Conservation (phyloP, 2,888 invertebrate genomes). For the Philhelius pedissequus region DNA sequence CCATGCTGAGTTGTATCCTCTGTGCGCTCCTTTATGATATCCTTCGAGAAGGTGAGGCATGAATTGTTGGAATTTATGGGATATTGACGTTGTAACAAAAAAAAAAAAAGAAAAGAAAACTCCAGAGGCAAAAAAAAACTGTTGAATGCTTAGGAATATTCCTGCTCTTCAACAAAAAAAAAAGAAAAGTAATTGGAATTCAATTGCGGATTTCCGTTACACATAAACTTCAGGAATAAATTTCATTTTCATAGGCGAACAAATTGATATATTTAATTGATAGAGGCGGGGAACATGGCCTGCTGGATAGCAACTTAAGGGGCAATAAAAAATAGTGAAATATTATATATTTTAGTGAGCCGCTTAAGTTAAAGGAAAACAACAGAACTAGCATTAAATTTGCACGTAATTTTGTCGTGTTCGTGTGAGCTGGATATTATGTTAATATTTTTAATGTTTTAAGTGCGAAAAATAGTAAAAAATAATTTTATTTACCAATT, state of each 20-base stretch:
- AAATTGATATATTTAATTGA: neutral
- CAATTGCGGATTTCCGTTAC: conserved; percentile 16
- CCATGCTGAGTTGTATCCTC: conserved; percentile 9
- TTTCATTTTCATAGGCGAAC: neutral
- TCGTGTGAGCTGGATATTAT: too few species aligned
- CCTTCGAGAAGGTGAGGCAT: neutral
- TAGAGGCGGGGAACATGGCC: neutral
- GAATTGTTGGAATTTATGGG: conserved; percentile 5
- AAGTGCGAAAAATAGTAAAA: too few species aligned
- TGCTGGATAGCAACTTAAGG: neutral
- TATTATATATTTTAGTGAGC: neutral
- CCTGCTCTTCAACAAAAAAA: neutral
- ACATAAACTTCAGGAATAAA: neutral
- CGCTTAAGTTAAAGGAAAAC: neutral
- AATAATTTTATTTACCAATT: too few species aligned
- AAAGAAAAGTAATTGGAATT: neutral
- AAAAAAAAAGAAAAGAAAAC: neutral
- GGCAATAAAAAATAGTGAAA: neutral
- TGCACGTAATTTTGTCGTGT: neutral
- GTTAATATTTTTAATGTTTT: too few species aligned
- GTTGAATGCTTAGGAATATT: conserved; percentile 5
- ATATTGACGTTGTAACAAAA: neutral
- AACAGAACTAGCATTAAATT: neutral
- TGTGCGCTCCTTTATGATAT: neutral
- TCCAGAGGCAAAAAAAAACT: too few species aligned